These are phyloP conservation scores for Teleiodes luculella DNA, from an alignment of 2,888 invertebrate genomes.

Conservation along the genomic window DNA sequence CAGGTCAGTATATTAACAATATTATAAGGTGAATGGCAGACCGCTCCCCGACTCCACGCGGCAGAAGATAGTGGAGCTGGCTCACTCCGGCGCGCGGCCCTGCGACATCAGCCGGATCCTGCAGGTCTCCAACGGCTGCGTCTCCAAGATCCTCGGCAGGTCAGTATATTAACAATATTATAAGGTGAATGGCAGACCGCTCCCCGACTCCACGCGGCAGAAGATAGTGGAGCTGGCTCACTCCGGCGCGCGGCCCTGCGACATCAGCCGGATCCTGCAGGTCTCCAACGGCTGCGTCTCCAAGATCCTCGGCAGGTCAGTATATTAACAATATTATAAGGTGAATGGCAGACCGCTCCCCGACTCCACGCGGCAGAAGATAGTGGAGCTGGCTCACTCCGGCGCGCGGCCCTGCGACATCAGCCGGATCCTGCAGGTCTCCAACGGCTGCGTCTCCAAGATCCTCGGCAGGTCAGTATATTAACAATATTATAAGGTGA, in stretches of 20 bases:
- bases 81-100: conserved; percentile 96
- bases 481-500: too few species aligned
- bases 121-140: too few species aligned
- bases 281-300: too few species aligned
- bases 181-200: conserved; percentile 97
- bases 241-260: conserved; percentile 97
- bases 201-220: conserved; percentile 98
- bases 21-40: conserved; percentile 82
- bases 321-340: too few species aligned
- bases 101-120: too few species aligned
- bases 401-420: conserved; percentile 99
- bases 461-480: too few species aligned
- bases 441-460: too few species aligned
- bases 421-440: too few species aligned
- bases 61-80: conserved; percentile 99
- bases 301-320: too few species aligned
- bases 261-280: too few species aligned
- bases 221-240: conserved; percentile 99
- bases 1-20: conserved; percentile 81
- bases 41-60: conserved; percentile 98
- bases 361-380: conserved; percentile 98
- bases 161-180: too few species aligned
- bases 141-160: too few species aligned
- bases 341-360: conserved; percentile 98
- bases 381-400: conserved; percentile 97